Evolutionary conservation across 2,888 invertebrate species (phyloP).

Genomic region (Phaedon cochleariae): DNA sequence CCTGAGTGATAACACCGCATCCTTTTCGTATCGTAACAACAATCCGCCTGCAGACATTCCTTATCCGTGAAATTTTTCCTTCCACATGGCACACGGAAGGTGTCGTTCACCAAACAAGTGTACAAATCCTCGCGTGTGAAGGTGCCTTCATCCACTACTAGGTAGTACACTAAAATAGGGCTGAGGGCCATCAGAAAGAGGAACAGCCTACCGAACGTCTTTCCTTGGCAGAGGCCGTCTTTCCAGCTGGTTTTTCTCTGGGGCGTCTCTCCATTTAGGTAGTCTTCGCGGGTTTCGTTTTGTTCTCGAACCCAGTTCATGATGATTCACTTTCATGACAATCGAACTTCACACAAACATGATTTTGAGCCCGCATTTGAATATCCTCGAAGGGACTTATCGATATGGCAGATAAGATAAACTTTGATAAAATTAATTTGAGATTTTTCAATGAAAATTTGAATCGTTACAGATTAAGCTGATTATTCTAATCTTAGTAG

Average conservation of each 20-base stretch:
- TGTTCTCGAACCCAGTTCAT: slow-evolving; percentile 1
- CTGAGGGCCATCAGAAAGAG: slow-evolving; percentile 42
- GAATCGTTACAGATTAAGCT: no score
- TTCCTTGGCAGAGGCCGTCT: background rate
- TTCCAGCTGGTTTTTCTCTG: background rate
- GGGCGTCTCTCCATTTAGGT: background rate
- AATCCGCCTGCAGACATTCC: slow-evolving; percentile 47
- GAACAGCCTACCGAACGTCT: slow-evolving; percentile 30
- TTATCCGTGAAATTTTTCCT: slow-evolving; percentile 44
- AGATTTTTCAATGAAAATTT: no score
- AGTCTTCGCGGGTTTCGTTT: slow-evolving; percentile 13
- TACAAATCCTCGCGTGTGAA: slow-evolving; percentile 27
- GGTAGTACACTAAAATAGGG: slow-evolving; percentile 47
- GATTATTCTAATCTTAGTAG: background rate
- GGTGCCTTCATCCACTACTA: slow-evolving; percentile 39
- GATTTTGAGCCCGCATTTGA: no score
- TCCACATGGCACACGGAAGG: slow-evolving; percentile 55
- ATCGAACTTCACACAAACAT: no score
- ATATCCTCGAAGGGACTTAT: no score
- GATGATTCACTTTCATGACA: background rate
- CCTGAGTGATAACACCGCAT: slow-evolving; percentile 53
- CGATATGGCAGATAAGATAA: no score
- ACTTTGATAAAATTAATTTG: no score
- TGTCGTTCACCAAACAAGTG: slow-evolving; percentile 50
- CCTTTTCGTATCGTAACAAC: slow-evolving; percentile 54